Conservation (phyloP, 2,113 vertebrate species). For the Procavia capensis region DNA sequence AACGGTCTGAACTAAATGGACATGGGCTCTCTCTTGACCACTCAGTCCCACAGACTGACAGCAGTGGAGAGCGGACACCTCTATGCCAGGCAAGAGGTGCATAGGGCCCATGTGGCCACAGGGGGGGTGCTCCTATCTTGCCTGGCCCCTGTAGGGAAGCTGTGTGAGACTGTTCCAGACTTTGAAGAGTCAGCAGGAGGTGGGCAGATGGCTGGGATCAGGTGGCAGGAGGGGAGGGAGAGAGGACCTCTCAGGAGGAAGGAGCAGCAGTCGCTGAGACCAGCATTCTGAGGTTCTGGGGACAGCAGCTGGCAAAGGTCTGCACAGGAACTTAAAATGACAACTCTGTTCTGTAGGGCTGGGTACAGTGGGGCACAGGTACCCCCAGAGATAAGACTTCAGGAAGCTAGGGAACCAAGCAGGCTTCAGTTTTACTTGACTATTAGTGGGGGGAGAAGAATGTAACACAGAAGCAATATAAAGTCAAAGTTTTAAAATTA, state of each 20-base stretch:
- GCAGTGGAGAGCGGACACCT: neutral
- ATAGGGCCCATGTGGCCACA: too few relatives aligned
- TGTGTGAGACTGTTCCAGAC: neutral
- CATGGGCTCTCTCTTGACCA: neutral
- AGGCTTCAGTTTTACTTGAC: neutral
- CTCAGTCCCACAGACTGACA: fast-evolving
- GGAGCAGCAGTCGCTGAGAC: neutral
- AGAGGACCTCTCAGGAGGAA: neutral
- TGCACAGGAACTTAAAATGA: fast-evolving
- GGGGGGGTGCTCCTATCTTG: too few relatives aligned
- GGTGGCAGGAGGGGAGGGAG: neutral
- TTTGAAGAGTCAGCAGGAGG: neutral
- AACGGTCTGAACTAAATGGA: neutral
- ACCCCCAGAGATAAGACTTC: neutral
- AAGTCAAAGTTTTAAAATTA: neutral
- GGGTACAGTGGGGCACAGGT: neutral
- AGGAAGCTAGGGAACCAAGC: neutral
- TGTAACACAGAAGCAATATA: neutral
- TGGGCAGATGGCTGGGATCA: neutral
- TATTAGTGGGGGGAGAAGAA: neutral
- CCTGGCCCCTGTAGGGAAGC: neutral
- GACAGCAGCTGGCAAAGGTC: neutral
- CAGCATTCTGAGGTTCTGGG: neutral
- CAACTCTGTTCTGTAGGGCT: neutral
- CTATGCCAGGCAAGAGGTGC: neutral